Conservation (phyloP, 2,888 invertebrate genomes). For the Trachelus stipa region DNA sequence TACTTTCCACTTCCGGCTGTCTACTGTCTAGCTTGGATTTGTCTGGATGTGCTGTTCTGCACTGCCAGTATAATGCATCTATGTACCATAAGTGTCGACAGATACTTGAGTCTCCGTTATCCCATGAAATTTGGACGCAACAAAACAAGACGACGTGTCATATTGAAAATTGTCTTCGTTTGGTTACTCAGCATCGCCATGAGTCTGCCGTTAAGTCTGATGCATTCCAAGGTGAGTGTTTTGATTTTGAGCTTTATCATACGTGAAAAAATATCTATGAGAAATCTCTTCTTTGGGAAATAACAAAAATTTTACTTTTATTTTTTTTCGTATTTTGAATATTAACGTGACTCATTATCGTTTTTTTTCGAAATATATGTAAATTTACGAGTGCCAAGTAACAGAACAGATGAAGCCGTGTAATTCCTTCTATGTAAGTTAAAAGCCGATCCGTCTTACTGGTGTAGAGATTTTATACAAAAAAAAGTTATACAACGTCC, state of each 20-base stretch:
- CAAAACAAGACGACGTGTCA: slow-evolving; percentile 86
- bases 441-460: too few species aligned
- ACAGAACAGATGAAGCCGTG: too few species aligned
- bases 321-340: too few species aligned
- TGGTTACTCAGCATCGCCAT: slow-evolving; percentile 94
- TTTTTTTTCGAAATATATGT: too few species aligned
- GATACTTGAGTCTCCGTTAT: slow-evolving; percentile 90
- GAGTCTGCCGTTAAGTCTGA: slow-evolving; percentile 88
- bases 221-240: slow-evolving; percentile 83
- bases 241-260: neutral
- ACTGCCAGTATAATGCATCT: slow-evolving; percentile 98
- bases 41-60: slow-evolving; percentile 94
- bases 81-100: slow-evolving; percentile 95
- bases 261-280: too few species aligned
- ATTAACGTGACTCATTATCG: too few species aligned
- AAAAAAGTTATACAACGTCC: too few species aligned
- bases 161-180: slow-evolving; percentile 91
- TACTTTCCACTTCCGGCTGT: slow-evolving; percentile 85
- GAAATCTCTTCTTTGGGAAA: too few species aligned
- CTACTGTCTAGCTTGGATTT: slow-evolving; percentile 94
- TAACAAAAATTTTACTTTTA: too few species aligned
- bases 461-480: too few species aligned
- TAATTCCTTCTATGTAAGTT: too few species aligned
- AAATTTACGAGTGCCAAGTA: too few species aligned
- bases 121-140: slow-evolving; percentile 94